These are phyloP conservation scores for Anolis carolinensis DNA, from an alignment of 2,113 vertebrate species.

Conservation along the genomic window DNA sequence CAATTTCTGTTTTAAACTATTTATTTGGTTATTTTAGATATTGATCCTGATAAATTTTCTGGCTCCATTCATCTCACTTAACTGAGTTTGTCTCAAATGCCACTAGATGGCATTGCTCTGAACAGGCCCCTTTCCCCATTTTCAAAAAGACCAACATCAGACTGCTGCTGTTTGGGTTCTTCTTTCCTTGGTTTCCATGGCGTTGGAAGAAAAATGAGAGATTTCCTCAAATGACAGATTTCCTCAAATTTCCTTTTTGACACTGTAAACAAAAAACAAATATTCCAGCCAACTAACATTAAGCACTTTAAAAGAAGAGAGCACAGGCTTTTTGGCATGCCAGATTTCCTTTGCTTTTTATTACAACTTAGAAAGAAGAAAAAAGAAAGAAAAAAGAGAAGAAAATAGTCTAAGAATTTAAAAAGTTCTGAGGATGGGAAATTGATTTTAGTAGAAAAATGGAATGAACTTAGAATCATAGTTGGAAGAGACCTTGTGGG, in stretches of 20 bases:
- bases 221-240: background rate
- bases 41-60: too few relatives aligned
- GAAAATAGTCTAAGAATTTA: too few relatives aligned
- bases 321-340: too few relatives aligned
- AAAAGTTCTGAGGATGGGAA: too few relatives aligned
- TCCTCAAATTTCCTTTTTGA: background rate
- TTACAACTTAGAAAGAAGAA: background rate
- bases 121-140: background rate
- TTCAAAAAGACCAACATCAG: background rate
- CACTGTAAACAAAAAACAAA: background rate
- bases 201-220: background rate
- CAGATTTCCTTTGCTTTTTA: too few relatives aligned
- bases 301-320: background rate
- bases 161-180: background rate
- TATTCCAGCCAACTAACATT: background rate
- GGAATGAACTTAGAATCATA: background rate
- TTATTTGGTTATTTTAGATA: too few relatives aligned
- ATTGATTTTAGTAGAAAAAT: background rate
- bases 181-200: background rate
- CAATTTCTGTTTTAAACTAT: too few relatives aligned
- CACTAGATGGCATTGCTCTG: slow-evolving; percentile 23
- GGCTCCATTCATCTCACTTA: too few relatives aligned
- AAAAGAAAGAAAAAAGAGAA: background rate
- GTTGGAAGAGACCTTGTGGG: too few relatives aligned
- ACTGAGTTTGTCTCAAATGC: background rate